Base-by-base conservation (phyloP, 1,140 invertebrate species). In the Aphaenogaster rudis region DNA sequence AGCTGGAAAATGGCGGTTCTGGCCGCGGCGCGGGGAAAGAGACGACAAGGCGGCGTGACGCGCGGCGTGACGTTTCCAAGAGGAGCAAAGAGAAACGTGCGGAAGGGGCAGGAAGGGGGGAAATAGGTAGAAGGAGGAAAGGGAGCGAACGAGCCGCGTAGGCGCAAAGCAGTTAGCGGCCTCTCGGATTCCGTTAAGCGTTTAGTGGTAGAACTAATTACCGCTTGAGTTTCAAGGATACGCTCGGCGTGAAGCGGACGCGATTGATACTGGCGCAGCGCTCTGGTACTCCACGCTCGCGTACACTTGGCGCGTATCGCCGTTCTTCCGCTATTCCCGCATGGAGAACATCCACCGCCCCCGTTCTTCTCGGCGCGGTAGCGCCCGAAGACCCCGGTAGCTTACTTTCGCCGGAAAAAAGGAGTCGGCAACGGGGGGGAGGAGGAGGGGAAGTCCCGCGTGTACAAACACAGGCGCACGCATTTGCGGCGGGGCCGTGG, bases 161-260 rank as follows among this genome's bases (percentile, higher is more conserved):
- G 90, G 86, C 79, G 89, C 81, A 59, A 86, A 90, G 86, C 89
- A 86, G 90, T 91, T 88, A 90, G 82, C 89, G 84, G 72, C 48
- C 78, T 90, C 86, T 90, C 74, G 69, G 88, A 87, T 91, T 90
- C 77, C 89, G 86, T 87, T 88, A 88, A 91, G 77, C 89, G 87
- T 88, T 90, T 91, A 91, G 88, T 87, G 90, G 88, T 90, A 76
- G 79, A 90, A 91, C 89, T 91, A 91, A 91, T 91, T 91, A 91
- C 71, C 88, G 67, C 86, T 81, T 48, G 52, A 86, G 71, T 91
- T 90, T 86, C 79, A 54, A 81, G 88, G 69, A 90, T 86, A 78
- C 57, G 67, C 54, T 52, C 42, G 63, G 67, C 57, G 57, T 54
- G 66, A 86, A 89, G 71, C 57, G 72, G 61, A 64, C 67, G 59